Conservation (phyloP, 2,797 vertebrate genomes). For the Poliocrania exsul region DNA sequence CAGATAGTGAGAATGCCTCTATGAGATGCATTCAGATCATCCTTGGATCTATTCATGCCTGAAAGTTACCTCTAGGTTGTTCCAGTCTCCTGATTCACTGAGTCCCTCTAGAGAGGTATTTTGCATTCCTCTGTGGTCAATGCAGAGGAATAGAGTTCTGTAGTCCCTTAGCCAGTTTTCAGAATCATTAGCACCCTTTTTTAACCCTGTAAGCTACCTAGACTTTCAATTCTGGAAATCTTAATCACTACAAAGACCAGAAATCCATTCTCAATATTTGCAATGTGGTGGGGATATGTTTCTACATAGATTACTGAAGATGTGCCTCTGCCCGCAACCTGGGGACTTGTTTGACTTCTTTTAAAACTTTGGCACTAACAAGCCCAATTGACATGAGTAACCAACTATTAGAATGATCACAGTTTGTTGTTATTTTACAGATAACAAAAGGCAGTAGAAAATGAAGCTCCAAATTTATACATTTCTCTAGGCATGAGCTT, state of each 20-base stretch:
- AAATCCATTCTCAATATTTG: background rate
- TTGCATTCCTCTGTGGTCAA: background rate
- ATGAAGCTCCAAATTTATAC: background rate
- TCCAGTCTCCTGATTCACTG: background rate
- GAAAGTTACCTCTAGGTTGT: background rate
- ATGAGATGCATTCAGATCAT: accelerated
- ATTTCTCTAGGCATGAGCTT: background rate
- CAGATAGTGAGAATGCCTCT: background rate
- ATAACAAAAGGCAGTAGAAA: background rate
- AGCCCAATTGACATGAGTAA: background rate
- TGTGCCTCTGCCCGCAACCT: background rate
- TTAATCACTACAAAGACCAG: background rate
- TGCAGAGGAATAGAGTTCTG: background rate
- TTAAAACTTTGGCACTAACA: background rate
- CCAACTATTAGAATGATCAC: background rate
- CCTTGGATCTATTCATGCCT: background rate
- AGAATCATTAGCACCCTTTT: background rate
- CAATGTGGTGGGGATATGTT: background rate
- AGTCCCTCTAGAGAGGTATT: background rate
- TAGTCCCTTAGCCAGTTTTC: background rate
- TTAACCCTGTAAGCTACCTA: background rate
- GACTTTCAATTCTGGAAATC: background rate
- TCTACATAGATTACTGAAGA: background rate
- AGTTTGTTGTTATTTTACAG: background rate
- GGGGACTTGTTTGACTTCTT: background rate